phyloP scores from a whole-genome alignment of 2,888 invertebrate genomes.

The Podabrus alpinus region DNA sequence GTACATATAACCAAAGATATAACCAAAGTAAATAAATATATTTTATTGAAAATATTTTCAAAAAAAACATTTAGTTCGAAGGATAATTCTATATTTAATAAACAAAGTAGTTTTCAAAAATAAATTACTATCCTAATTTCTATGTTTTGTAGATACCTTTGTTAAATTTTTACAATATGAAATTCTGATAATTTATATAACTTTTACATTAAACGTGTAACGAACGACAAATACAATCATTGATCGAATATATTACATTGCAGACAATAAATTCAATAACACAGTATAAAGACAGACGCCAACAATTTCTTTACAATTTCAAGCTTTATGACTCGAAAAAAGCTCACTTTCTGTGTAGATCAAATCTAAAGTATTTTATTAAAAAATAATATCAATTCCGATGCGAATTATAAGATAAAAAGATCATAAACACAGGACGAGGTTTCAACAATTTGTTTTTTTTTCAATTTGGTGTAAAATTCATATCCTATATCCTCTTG shows the following conservation, averaged over 20 bases:
- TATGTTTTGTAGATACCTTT: neutral
- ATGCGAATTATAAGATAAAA: neutral
- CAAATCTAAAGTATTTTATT: neutral
- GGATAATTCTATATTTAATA: too few relatives aligned
- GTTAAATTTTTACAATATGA: neutral
- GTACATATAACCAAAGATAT: too few relatives aligned
- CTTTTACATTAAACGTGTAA: neutral
- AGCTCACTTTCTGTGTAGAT: neutral
- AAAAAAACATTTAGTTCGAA: too few relatives aligned
- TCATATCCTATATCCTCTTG: neutral
- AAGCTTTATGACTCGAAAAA: conserved; percentile 4
- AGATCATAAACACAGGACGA: neutral
- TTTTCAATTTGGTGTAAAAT: neutral
- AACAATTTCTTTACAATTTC: conserved; percentile 11
- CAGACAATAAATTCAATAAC: neutral
- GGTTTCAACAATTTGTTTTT: neutral
- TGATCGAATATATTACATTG: neutral
- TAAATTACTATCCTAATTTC: too few relatives aligned
- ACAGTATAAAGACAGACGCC: conserved; percentile 6
- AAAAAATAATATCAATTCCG: neutral
- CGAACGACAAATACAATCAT: neutral
- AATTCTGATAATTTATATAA: neutral
- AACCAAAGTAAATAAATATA: too few relatives aligned
- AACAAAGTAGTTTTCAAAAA: neutral
- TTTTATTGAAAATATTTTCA: too few relatives aligned